Conservation (phyloP, 2,888 invertebrate species). For the Nemoura dubitans region DNA sequence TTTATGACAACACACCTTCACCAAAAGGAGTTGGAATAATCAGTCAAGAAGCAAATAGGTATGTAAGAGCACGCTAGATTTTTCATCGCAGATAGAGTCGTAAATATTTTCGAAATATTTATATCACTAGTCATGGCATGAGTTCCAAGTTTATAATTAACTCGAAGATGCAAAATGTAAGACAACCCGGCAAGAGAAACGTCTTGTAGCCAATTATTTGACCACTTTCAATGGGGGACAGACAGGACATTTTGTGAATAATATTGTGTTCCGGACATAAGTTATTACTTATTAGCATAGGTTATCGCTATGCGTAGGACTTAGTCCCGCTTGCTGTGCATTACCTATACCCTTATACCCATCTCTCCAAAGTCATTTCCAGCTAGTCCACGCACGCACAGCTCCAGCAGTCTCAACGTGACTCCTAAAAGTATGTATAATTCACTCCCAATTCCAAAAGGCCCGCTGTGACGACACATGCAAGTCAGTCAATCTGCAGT, state of each 20-base stretch:
- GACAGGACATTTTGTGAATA: background rate
- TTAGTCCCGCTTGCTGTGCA: slow-evolving; percentile 20
- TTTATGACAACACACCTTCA: background rate
- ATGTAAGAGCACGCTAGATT: background rate
- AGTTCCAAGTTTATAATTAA: slow-evolving; percentile 50
- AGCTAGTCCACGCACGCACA: slow-evolving; percentile 18
- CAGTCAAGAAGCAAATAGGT: background rate
- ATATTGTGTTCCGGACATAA: slow-evolving; percentile 14
- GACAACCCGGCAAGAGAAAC: slow-evolving; percentile 44
- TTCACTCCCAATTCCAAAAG: slow-evolving; percentile 48
- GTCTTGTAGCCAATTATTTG: slow-evolving; percentile 49
- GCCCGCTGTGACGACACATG: slow-evolving; percentile 48
- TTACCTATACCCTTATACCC: background rate
- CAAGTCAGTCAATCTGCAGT: slow-evolving; percentile 49
- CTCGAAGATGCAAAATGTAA: slow-evolving; percentile 45
- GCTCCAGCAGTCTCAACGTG: background rate
- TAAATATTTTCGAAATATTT: slow-evolving; percentile 26
- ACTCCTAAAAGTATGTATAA: slow-evolving; percentile 45
- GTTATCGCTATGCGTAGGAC: slow-evolving; percentile 41
- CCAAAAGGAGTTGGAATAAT: background rate
- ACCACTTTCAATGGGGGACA: slow-evolving; percentile 37
- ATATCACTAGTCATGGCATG: slow-evolving; percentile 39
- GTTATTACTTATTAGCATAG: slow-evolving; percentile 44
- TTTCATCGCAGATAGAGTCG: background rate
- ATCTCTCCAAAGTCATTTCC: slow-evolving; percentile 43